Evolutionary conservation across 2,113 vertebrate genomes (phyloP).

Genomic region (Falcunculus frontatus): DNA sequence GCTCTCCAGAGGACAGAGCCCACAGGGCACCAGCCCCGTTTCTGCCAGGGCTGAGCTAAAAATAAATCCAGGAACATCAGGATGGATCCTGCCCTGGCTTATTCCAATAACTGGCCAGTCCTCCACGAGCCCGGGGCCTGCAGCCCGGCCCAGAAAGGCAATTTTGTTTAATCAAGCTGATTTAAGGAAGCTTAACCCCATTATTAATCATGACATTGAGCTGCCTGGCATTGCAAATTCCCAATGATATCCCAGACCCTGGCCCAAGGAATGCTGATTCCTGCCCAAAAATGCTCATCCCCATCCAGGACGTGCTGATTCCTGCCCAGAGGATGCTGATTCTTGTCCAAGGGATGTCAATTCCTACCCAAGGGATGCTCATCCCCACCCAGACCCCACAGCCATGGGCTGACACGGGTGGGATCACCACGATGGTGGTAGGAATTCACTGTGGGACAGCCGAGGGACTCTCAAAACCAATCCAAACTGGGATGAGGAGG

Average conservation of each 20-base stretch:
- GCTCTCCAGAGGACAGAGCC: neutral
- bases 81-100: neutral
- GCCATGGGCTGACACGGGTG: fast-evolving
- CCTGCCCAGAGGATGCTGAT: neutral
- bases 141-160: neutral
- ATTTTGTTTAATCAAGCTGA: neutral
- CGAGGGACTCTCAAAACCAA: fast-evolving
- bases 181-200: neutral
- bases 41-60: neutral
- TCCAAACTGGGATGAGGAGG: neutral
- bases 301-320: too few relatives aligned
- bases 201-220: neutral
- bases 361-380: neutral
- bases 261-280: neutral
- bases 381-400: neutral
- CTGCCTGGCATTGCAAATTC: neutral
- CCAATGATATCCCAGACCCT: fast-evolving
- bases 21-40: neutral
- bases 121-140: neutral
- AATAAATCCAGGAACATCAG: neutral
- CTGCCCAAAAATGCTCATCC: neutral
- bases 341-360: neutral
- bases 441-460: neutral
- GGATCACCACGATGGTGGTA: neutral
- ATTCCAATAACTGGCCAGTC: fast-evolving